Evolutionary conservation across 2,113 vertebrate species (phyloP), one percentile per base, ranked within the genome.

Genomic region (human (Homo sapiens)): DNA sequence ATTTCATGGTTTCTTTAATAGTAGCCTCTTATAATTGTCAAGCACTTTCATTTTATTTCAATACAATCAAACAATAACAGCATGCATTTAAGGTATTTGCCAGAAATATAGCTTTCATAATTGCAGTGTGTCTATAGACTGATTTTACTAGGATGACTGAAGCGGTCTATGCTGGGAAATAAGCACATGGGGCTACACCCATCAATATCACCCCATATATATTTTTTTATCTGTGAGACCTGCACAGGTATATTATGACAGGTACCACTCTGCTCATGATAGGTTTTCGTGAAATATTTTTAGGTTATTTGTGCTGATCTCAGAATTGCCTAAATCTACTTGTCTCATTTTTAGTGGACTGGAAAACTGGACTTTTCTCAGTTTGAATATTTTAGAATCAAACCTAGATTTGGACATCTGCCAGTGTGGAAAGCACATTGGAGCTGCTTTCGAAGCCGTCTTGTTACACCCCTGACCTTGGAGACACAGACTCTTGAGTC

Each of bases 11-110:
- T 66, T 90, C 91, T 87, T 6, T 40, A 80, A 87, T 38, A 96
- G 61, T 79, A 91, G 59, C 68, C n/a, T 94, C 9, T 86, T 70
- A 48, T 16, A 95, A 76, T 94, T 93, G 93, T 81, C 27, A 85
- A 80, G 66, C 52, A 96, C 82, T 95, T 96, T 96, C 64, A 89
- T 85, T 95, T 94, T 93, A 92, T 92, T 97, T 96, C 70, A 78
- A 17, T 73, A 52, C n/a, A 84, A 78, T 96, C 87, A 95, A 89
- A 86, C 83, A 93, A 48, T 68, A 94, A 72, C 72, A 68, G 35
- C 55, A 93, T 89, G 43, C 55, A 91, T 90, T 94, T 90, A 94
- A 78, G 48, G 43, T 78, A 78, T 94, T 95, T 82, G 30, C 61
- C 80, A 93, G 93, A 96, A 87, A 94, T 43, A 68, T 11, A 79